Base-by-base conservation (phyloP, 2,113 vertebrate genomes). In the Potamarius usumacintae region DNA sequence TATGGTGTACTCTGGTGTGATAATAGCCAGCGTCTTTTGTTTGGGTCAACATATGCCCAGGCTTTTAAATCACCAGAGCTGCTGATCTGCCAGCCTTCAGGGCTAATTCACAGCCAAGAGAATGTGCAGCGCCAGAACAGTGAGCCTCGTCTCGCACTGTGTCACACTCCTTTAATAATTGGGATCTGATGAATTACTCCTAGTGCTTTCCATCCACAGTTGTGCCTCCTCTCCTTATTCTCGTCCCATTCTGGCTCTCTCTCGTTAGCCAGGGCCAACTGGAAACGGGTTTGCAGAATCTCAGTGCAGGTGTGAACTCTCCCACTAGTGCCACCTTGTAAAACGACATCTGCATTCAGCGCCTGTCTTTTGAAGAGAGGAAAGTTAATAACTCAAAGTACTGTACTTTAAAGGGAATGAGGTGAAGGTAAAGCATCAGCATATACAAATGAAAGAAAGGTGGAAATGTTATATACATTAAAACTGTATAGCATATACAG, bases 291-390 rank as follows among this genome's bases (percentile, higher is more conserved):
- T 86, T 89, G 87, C 20, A 84, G 71, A 90, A 82, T 86, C 57
- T 92, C 89, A 83, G 72, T 14, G 25, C 42, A 53, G 86, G 90
- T 89, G 90, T 91, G 90, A 92, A 90, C 81, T 91, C 85, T 87
- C 90, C 88, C 79, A 79, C 89, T 84, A 20, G 42, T 85, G 77
- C 72, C 82, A 80, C 82, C 86, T 84, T 84, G 65, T 89, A 89
- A 90, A 90, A 89, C 63, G 50, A 87, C 90, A 85, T 92, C 89
- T 89, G 83, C 87, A 90, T 88, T 90, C 86, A 82, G 77, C 58
- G 63, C 85, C 57, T 17, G 84, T 60, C 89, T 89, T 92, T 89
- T 88, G 86, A 89, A 90, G 81, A 79, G 62, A 86, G 50, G 58
- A 84, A 78, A 84, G 58, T 84, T 77, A 84, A 91, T 77, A 72